phyloP scores from a whole-genome alignment of 2,797 vertebrate genomes.

The Sebastes itinus region DNA sequence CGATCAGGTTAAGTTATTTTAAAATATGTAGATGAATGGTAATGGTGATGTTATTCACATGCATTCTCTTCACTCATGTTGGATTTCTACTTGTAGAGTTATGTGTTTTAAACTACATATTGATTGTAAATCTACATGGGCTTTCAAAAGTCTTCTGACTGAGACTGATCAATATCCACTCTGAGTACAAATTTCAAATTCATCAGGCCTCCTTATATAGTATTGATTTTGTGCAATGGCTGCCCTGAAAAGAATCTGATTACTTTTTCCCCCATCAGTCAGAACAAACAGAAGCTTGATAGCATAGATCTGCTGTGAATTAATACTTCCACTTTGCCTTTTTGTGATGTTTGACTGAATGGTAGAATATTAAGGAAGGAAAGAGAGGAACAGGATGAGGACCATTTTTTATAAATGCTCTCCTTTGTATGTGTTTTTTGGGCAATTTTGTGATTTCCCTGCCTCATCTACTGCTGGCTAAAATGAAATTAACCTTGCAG shows the following conservation, averaged over 20 bases:
- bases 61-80: slow-evolving; percentile 5
- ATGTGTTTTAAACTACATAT: slow-evolving; percentile 58
- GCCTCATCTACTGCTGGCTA: background rate
- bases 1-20: background rate
- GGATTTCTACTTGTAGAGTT: slow-evolving; percentile 14
- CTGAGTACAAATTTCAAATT: slow-evolving; percentile 82
- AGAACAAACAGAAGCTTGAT: slow-evolving; percentile 51
- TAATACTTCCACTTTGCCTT: slow-evolving; percentile 22
- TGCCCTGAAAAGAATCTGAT: slow-evolving; percentile 73
- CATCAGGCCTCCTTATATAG: slow-evolving; percentile 79
- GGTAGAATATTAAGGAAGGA: background rate
- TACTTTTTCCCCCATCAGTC: slow-evolving; percentile 56
- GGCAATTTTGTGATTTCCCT: background rate
- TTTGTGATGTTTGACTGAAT: slow-evolving; percentile 1
- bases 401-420: background rate
- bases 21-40: background rate
- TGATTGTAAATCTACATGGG: slow-evolving; percentile 63
- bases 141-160: slow-evolving; percentile 69
- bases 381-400: background rate
- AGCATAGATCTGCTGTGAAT: slow-evolving; percentile 10
- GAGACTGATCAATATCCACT: slow-evolving; percentile 80
- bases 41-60: background rate
- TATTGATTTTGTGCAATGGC: slow-evolving; percentile 82
- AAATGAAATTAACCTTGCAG: background rate
- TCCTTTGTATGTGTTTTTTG: background rate